Base-by-base conservation (phyloP, 1,140 invertebrate genomes). In the Lucilia sericata region DNA sequence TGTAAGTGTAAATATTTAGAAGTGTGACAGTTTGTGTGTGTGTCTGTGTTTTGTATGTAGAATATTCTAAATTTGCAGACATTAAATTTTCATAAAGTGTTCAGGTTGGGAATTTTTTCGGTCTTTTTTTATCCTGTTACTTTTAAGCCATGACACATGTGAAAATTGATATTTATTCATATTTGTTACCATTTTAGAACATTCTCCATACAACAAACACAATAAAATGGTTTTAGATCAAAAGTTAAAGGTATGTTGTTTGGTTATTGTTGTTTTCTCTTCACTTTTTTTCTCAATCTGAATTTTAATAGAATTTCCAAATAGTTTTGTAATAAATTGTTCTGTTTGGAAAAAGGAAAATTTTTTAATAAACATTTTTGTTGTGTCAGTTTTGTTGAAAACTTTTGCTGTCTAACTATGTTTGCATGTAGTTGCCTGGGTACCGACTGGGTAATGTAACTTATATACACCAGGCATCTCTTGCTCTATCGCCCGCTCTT, bases 121-220 rank as follows among this genome's bases (percentile, higher is more conserved):
- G 19, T 1, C 8, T 70, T 5, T 70, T 70, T 70, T 70, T n/a
- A n/a, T 70, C 10, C 5, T 5, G 17, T 21, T 70, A 70, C 17
- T 55, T 14, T 55, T 17, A 55, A 55, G 51, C 51, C 17, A 8
- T 70, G n/a, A 70, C 65, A 70, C 65, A 21, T 70, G 7, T 12
- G 65, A 70, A 70, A 70, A 70, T 19, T 70, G 19, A 70, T 70
- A 70, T 70, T 70, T 25, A 70, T 70, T 70, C 65, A 70, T 70
- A 70, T 70, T 70, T 70, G n/a, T 60, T 60, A 42, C 17, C 21
- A 70, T 70, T 9, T 21, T n/a, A 12, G 0, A 70, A 60, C 55
- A 60, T n/a, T 8, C 55, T 14, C 14, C 55, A 60, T 8, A 60
- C 55, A 60, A 70, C 5, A 70, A 70, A 10, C 8, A 70, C 5